Percentiles rank a stretch among this genome's conserved stretches.
These are phyloP conservation scores for Gortyna flavago DNA, from an alignment of 2,888 invertebrate species.

Conservation along the genomic window DNA sequence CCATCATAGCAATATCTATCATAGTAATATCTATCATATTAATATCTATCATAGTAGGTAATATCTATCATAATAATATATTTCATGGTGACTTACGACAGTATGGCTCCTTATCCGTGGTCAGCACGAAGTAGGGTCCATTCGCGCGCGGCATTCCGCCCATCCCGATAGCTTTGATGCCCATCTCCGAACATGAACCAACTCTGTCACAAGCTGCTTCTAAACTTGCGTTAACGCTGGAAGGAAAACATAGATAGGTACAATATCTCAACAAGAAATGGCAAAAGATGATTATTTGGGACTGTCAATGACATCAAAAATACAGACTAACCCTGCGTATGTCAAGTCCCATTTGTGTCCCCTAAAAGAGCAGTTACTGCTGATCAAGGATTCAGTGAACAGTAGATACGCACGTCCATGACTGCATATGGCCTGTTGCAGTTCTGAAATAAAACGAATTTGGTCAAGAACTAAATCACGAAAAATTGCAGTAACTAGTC, in stretches of 20 bases:
- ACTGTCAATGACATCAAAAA: not conserved
- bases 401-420: slow-evolving; percentile 91
- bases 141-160: slow-evolving; percentile 76
- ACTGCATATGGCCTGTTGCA: slow-evolving; percentile 90
- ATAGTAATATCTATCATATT: not conserved
- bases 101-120: slow-evolving; percentile 86
- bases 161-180: slow-evolving; percentile 83
- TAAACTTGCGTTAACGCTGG: slow-evolving; percentile 82
- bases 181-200: slow-evolving; percentile 89
- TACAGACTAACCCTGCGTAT: slow-evolving; percentile 80
- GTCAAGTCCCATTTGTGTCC: slow-evolving; percentile 89
- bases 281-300: not conserved
- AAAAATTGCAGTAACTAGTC: not conserved
- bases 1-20: not conserved
- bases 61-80: not conserved
- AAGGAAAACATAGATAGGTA: not conserved
- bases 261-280: not conserved
- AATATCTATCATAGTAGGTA: not conserved
- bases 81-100: slow-evolving; percentile 83
- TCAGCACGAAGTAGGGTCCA: slow-evolving; percentile 89
- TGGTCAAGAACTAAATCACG: not conserved
- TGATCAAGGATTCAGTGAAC: slow-evolving; percentile 90
- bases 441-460: slow-evolving; percentile 72
- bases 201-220: slow-evolving; percentile 77
- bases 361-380: slow-evolving; percentile 88